Evolutionary conservation across 1,140 invertebrate species (phyloP), one percentile per base, ranked within the genome.

Genomic region (Archivesica marissinica): DNA sequence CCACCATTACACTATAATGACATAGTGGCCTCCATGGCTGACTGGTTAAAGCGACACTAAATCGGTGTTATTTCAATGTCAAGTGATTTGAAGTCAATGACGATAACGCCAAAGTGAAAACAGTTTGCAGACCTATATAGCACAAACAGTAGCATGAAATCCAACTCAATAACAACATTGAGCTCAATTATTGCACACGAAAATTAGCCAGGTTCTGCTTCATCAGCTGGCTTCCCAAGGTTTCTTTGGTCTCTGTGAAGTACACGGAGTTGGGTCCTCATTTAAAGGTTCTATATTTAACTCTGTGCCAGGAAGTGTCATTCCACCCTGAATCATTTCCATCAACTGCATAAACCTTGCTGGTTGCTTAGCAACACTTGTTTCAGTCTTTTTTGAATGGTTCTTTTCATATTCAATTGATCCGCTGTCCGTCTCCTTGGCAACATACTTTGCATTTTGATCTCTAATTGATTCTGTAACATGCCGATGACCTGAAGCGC

Each of bases 251-350:
- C 52, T 68, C 35, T 41, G 17, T 39, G n/a, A 35, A 4, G 56
- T 38, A 56, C 66, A 25, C 4, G 79, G 79, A 0, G 79, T 59
- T 6, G 79, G 79, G 23, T 82, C 79, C 20, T 38, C 38, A 74
- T 82, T 74, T 28, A 74, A 17, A 13, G 79, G 79, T 33, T 82
- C 41, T 28, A 82, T 82, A 30, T 82, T 54, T n/a, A 82, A 54
- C 4, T 72, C 64, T 25, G 79, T 82, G 35, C 61, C 66, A 9
- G 79, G 79, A 20, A 82, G 66, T 61, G 72, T 82, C 38, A 72
- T 56, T 2, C 79, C 79, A 33, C 35, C 38, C 35, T 82, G 79
- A 56, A 82, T 82, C 79, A 82, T 82, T 70, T 82, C 79, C 20
- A 82, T 56, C 7, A 82, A 28, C 28, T 82, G 66, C 11, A 82